Percentiles rank a stretch among this genome's conserved stretches.
Conservation (phyloP, 2,888 invertebrate species). For the Cistogaster globosa region DNA sequence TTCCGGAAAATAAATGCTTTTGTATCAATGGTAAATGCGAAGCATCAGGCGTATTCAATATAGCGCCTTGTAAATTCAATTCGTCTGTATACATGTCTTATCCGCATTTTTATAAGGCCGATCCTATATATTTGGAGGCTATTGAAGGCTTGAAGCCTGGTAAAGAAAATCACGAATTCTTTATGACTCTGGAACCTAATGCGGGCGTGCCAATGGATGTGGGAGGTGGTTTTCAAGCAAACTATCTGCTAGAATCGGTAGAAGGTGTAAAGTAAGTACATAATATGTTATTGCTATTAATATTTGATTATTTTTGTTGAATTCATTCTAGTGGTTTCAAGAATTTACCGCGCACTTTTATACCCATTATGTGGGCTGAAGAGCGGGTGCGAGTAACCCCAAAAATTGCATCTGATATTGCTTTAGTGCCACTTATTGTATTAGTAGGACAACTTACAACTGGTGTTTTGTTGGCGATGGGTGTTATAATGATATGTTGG, state of each 20-base stretch:
- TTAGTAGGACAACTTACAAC: constrained; percentile 84
- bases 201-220: constrained; percentile 91
- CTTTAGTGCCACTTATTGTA: constrained; percentile 84
- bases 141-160: constrained; percentile 89
- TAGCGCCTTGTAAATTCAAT: constrained; percentile 88
- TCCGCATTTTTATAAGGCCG: constrained; percentile 92
- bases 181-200: constrained; percentile 89
- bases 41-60: constrained; percentile 89
- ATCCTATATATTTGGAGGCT: constrained; percentile 86
- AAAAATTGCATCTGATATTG: constrained; percentile 84
- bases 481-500: constrained; percentile 81
- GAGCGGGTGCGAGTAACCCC: constrained; percentile 86
- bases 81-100: constrained; percentile 92
- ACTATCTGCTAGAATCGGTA: constrained; percentile 87
- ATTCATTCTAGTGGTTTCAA: constrained; percentile 72
- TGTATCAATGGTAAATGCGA: constrained; percentile 87
- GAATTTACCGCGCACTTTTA: constrained; percentile 84
- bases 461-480: constrained; percentile 82
- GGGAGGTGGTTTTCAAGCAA: constrained; percentile 90
- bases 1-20: constrained; percentile 87
- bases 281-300: not conserved
- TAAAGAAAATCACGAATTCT: constrained; percentile 88
- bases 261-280: constrained; percentile 86
- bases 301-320: too few species aligned
- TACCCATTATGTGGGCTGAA: constrained; percentile 92